Evolutionary conservation across 2,797 vertebrate species (phyloP), one percentile per base, ranked within the genome.

Genomic region (Botia kubotai): DNA sequence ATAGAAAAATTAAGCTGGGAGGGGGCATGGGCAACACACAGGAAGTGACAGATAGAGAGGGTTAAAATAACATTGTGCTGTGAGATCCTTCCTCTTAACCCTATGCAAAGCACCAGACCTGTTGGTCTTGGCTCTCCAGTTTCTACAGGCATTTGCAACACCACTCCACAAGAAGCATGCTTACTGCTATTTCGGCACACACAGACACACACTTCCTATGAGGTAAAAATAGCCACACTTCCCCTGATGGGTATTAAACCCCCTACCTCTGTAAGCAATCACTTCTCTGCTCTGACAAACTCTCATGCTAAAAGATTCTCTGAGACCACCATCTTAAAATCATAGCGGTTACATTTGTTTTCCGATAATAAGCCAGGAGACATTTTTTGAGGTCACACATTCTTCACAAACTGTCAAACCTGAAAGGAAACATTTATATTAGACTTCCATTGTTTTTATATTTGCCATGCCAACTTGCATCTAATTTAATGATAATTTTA

Each of bases 131-230:
- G 86, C 87, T 87, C 83, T 88, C 21, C 57, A 90, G 87, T 88
- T 88, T 88, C 90, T 90, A 88, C 87, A 91, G 90, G 89, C 87
- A 93, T 93, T 92, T 85, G 85, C 83, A 87, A 87, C 84, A 88
- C 82, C 89, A 85, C 83, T 87, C 88, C 89, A 90, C 86, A 92
- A 90, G 90, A 90, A 93, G 91, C 87, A 87, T 82, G 73, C 86
- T 84, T 69, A 17, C 82, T 79, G 83, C 83, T 90, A 90, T 81
- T 79, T 76, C 84, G 52, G 79, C 75, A 67, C 74, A 80, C 72
- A 55, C 36, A 85, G 72, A 73, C 75, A 77, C 52, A 21, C 81
- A 82, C 82, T 77, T 77, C 57, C 84, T 68, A 46, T 74, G 72
- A 50, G 79, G 74, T 78, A 88, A 75, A 86, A 85, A 86, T 85